These are phyloP conservation scores for Pyxicephalus adspersus DNA, from an alignment of 2,113 vertebrate species.

Conservation along the genomic window DNA sequence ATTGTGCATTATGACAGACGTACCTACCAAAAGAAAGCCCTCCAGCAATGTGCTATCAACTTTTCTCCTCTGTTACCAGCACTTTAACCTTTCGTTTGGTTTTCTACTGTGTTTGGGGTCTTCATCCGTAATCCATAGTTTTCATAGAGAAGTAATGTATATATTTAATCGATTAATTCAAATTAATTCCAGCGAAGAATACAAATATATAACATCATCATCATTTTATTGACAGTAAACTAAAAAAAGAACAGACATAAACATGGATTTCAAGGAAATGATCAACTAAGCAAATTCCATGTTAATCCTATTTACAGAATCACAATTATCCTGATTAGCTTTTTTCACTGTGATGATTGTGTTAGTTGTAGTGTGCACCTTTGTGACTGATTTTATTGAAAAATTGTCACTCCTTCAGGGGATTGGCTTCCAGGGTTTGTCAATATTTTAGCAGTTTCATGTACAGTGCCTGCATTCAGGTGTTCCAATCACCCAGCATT, in stretches of 20 bases:
- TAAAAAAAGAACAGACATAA: not conserved
- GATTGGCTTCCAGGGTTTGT: not conserved
- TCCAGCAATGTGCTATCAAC: too few species aligned
- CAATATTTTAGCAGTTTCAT: constrained; percentile 21
- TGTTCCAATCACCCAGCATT: not conserved
- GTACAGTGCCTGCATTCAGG: constrained; percentile 5
- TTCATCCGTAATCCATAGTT: too few species aligned
- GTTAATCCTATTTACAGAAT: constrained; percentile 22
- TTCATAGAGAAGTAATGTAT: too few species aligned
- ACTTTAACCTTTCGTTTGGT: too few species aligned
- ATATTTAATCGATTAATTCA: too few species aligned
- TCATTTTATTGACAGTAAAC: not conserved
- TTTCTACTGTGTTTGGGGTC: too few species aligned
- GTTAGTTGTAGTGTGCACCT: constrained; percentile 11
- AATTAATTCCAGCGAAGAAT: too few species aligned
- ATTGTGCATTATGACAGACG: too few species aligned
- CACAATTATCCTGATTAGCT: constrained; percentile 27
- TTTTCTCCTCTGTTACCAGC: too few species aligned
- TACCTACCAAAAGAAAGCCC: too few species aligned
- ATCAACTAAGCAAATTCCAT: not conserved
- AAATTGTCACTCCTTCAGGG: not conserved
- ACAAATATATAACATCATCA: too few species aligned
- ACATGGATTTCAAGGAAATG: not conserved
- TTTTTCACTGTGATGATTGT: constrained; percentile 4
- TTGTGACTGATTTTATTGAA: constrained; percentile 11